These are phyloP conservation scores for Apamea monoglypha DNA, from an alignment of 2,888 invertebrate species.

Conservation along the genomic window DNA sequence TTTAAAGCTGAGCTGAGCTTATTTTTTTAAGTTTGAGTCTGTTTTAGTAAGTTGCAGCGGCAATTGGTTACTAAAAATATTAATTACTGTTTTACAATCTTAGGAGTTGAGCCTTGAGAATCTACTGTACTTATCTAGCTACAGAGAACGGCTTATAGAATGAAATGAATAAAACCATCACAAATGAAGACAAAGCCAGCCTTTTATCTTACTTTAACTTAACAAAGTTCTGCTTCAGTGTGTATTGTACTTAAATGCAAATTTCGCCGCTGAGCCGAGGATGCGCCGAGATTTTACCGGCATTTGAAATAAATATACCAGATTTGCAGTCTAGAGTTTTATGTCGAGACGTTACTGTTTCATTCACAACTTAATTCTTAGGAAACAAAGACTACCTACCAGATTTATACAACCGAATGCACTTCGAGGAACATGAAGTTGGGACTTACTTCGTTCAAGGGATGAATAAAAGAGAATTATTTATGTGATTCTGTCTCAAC, in stretches of 20 bases:
- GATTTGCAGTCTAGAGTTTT: slow-evolving; percentile 82
- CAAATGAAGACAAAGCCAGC: slow-evolving; percentile 57
- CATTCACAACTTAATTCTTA: slow-evolving; percentile 73
- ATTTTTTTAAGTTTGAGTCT: not conserved
- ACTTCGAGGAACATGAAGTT: slow-evolving; percentile 38
- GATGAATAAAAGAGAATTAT: slow-evolving; percentile 48
- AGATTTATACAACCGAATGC: slow-evolving; percentile 55
- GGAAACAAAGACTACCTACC: slow-evolving; percentile 63
- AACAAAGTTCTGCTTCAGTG: slow-evolving; percentile 65
- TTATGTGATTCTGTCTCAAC: slow-evolving; percentile 41
- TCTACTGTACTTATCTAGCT: not conserved
- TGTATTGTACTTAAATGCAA: slow-evolving; percentile 80
- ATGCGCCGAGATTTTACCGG: slow-evolving; percentile 83
- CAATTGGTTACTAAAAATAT: not conserved
- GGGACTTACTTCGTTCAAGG: slow-evolving; percentile 43
- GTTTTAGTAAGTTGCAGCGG: not conserved
- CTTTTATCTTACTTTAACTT: slow-evolving; percentile 60
- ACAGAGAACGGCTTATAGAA: not conserved
- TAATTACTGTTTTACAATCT: not conserved
- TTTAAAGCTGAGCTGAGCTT: not conserved
- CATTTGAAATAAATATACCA: slow-evolving; percentile 85
- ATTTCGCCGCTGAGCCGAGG: slow-evolving; percentile 80
- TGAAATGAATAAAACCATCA: slow-evolving; percentile 50
- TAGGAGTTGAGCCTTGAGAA: not conserved
- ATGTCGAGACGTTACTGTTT: slow-evolving; percentile 79